A percentile compares a stretch with the other conserved stretches of the same genome.
These are phyloP conservation scores for Nothura maculosa DNA, from an alignment of 2,797 vertebrate species.

Conservation along the genomic window DNA sequence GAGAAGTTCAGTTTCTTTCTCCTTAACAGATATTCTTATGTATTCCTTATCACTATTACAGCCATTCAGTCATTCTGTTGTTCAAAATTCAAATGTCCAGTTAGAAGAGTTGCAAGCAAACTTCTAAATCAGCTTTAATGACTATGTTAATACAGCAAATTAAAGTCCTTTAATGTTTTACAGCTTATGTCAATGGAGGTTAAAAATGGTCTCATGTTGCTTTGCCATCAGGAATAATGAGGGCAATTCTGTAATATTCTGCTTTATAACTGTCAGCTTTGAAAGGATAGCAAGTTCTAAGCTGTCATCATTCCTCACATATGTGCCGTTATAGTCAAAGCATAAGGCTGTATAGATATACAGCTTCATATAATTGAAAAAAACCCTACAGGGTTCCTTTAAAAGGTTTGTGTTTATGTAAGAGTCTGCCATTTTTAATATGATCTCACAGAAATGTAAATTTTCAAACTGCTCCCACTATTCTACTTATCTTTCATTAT, in stretches of 20 bases:
- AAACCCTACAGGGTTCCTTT: not conserved
- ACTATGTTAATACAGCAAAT: not conserved
- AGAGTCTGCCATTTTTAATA: not conserved
- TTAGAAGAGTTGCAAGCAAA: not conserved
- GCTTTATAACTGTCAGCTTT: not conserved
- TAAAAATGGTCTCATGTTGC: not conserved
- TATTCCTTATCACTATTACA: not conserved
- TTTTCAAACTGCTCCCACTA: not conserved
- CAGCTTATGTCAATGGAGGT: not conserved
- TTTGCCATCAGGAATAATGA: not conserved
- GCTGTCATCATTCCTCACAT: not conserved
- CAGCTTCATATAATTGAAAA: not conserved
- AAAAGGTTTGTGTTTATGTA: not conserved
- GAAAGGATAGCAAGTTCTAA: not conserved
- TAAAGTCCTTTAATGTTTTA: not conserved
- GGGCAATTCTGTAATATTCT: not conserved
- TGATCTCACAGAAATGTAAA: not conserved
- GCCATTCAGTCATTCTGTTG: not conserved
- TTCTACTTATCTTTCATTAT: not conserved
- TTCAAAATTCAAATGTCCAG: not conserved
- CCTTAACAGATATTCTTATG: not conserved
- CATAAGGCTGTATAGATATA: not conserved
- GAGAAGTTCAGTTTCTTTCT: not conserved
- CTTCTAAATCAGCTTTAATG: not conserved
- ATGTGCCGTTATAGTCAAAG: not conserved